Base-by-base conservation (phyloP, 2,797 vertebrate genomes). In the Cryptoblepharus egeriae region DNA sequence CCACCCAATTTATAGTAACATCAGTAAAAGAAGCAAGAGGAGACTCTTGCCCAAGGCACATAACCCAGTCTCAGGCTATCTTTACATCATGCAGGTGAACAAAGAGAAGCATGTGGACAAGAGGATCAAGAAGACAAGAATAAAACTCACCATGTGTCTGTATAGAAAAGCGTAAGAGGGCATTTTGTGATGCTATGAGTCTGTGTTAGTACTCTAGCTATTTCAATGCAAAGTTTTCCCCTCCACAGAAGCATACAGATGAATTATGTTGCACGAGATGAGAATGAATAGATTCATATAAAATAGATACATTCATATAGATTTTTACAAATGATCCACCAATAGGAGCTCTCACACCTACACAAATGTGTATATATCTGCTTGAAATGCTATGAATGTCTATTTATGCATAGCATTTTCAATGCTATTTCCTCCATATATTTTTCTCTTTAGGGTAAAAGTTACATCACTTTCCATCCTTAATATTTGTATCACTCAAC, bases 221-320 rank as follows among this genome's bases (percentile, higher is more conserved):
- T 4, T 86, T 52, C 35, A 68, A 20, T 0, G 0, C 20, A 78
- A 58, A 26, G 5, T 15, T 42, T 69, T 57, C 1, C 7, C 32
- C 26, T 5, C 49, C 63, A 58, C 39, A 24, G 64, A 75, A 45
- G 20, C 65, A 78, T 83, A 58, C 10, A 22, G 22, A 18, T 61
- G 42, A n/a, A 60, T 26, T 22, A 8, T 30, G 45, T 72, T 35
- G 26, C 10, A 4, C 64, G 24, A 65, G 24, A 35, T n/a, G 15
- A 30, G 20, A 68, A 72, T 70, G 11, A 24, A 72, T n/a, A n/a
- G n/a, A n/a, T n/a, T n/a, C n/a, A n/a, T n/a, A n/a, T n/a, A n/a
- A n/a, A n/a, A n/a, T n/a, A n/a, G n/a, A n/a, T n/a, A 52, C 71
- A 8, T 63, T 15, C 24, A 26, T 35, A 15, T 20, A 6, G 39